These are phyloP conservation scores for Thera britannica DNA, from an alignment of 2,888 invertebrate species.

Conservation along the genomic window DNA sequence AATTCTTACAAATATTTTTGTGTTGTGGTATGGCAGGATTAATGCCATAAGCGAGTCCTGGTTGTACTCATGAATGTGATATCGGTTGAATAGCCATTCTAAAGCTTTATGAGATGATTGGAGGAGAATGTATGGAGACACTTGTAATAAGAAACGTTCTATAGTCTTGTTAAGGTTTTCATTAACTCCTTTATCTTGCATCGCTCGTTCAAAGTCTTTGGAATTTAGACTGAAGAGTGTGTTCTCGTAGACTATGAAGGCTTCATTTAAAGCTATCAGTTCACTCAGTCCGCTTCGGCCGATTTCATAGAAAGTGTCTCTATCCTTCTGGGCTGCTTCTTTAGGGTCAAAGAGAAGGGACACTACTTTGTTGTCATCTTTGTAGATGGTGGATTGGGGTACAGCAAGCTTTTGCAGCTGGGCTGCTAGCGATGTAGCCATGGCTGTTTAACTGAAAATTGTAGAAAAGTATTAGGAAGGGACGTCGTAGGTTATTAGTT, in stretches of 20 bases:
- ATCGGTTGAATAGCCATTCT: slow-evolving; percentile 97
- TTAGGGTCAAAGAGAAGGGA: slow-evolving; percentile 95
- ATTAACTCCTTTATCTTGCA: slow-evolving; percentile 91
- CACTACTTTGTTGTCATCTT: slow-evolving; percentile 88
- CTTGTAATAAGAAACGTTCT: slow-evolving; percentile 89
- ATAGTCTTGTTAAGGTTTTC: slow-evolving; percentile 90
- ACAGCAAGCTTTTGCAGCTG: slow-evolving; percentile 90
- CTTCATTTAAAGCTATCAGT: slow-evolving; percentile 88
- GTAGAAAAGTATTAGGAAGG: background rate
- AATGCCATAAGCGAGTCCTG: slow-evolving; percentile 91
- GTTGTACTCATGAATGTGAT: slow-evolving; percentile 95
- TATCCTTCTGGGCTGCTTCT: slow-evolving; percentile 94
- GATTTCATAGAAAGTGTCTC: slow-evolving; percentile 93
- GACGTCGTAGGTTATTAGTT: background rate
- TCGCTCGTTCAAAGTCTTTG: slow-evolving; percentile 91
- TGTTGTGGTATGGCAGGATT: slow-evolving; percentile 96
- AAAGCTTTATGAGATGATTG: slow-evolving; percentile 94
- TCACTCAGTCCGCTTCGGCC: slow-evolving; percentile 95
- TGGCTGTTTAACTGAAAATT: slow-evolving; percentile 36
- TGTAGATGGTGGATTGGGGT: slow-evolving; percentile 89
- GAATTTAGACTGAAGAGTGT: slow-evolving; percentile 92
- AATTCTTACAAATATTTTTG: slow-evolving; percentile 93
- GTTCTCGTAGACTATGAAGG: slow-evolving; percentile 89
- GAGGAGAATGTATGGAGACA: slow-evolving; percentile 95
- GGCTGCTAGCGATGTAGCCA: slow-evolving; percentile 90